Evolutionary conservation across 2,113 vertebrate species (phyloP).

Genomic region (Opisthocomus hoazin): DNA sequence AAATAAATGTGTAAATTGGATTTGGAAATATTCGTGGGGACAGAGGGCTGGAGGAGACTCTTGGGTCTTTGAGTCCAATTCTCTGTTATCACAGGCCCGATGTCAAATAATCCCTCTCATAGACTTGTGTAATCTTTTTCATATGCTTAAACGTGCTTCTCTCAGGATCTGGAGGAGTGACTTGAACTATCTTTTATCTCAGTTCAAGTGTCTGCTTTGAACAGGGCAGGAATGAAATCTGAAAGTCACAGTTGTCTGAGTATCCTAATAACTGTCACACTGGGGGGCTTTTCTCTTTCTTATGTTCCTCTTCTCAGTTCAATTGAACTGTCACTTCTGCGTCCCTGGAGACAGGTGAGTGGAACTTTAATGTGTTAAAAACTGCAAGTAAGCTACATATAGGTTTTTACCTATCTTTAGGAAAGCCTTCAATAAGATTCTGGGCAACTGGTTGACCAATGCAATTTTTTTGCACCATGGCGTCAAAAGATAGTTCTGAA

Average conservation of each 20-base stretch:
- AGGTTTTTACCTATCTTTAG: background rate
- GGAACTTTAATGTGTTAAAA: background rate
- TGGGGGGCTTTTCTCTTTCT: background rate
- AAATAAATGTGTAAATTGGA: conserved; percentile 27
- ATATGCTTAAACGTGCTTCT: background rate
- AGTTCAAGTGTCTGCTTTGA: conserved; percentile 1
- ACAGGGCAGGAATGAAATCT: background rate
- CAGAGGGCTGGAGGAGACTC: background rate
- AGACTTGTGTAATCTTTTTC: conserved; percentile 11
- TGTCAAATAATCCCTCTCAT: conserved; percentile 2
- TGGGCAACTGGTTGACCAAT: background rate
- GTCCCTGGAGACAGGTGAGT: background rate
- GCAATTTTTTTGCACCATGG: background rate
- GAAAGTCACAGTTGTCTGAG: background rate
- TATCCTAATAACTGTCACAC: background rate
- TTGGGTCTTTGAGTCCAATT: background rate
- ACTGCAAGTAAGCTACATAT: background rate
- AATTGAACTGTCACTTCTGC: background rate
- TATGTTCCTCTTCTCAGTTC: background rate
- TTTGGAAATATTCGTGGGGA: conserved; percentile 3
- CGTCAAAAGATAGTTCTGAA: background rate
- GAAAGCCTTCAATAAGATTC: background rate
- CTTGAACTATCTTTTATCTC: conserved; percentile 7
- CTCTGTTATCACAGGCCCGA: background rate
- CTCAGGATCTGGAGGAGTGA: background rate